Conservation (phyloP, 2,888 invertebrate species). For the Nomada ruficornis region DNA sequence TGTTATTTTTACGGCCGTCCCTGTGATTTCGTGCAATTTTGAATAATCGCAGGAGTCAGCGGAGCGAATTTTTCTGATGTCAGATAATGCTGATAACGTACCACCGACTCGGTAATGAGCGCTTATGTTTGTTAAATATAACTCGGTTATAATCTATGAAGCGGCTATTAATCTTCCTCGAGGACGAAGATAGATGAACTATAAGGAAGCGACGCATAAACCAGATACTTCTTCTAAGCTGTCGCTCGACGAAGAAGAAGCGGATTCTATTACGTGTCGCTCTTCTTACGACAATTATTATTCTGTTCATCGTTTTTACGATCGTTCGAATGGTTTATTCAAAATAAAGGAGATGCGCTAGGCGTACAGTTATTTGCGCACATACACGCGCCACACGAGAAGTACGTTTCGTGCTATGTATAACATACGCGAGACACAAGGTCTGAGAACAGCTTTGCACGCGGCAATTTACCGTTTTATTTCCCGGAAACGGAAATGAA, state of each 20-base stretch:
- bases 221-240: constrained; percentile 24
- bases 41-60: neutral
- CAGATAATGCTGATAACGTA: constrained; percentile 1
- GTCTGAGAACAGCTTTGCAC: constrained; percentile 8
- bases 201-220: constrained; percentile 35
- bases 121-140: constrained; percentile 38
- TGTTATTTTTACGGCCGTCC: neutral
- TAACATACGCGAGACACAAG: neutral
- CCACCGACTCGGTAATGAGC: constrained; percentile 1
- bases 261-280: constrained; percentile 31
- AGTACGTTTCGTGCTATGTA: neutral
- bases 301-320: constrained; percentile 11
- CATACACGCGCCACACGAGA: constrained; percentile 1
- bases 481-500: constrained; percentile 8
- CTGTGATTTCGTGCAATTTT: neutral
- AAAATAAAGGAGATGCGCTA: constrained; percentile 14
- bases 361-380: neutral
- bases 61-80: neutral
- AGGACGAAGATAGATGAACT: constrained; percentile 37
- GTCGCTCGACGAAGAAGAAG: neutral
- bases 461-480: constrained; percentile 7
- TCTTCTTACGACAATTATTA: constrained; percentile 35
- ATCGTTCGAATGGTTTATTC: constrained; percentile 28
- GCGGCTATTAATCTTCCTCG: constrained; percentile 34
- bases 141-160: constrained; percentile 34